Conservation (phyloP, 2,888 invertebrate genomes). For the Aphodius sticticus region DNA sequence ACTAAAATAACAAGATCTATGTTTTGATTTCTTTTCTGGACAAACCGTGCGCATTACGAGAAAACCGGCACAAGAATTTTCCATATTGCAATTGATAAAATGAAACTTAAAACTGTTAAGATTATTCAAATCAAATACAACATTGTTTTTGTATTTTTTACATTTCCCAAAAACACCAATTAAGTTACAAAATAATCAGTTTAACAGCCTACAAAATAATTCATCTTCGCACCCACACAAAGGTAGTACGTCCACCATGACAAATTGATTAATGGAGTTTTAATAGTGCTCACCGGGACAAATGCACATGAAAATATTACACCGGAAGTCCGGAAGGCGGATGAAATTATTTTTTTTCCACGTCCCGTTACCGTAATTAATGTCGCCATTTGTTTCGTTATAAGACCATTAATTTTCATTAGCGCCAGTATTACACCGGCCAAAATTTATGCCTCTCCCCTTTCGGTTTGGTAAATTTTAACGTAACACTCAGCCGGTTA, state of each 20-base stretch:
- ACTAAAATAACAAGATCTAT: no score
- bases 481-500: background rate
- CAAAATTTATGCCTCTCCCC: slow-evolving; percentile 4
- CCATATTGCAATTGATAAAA: no score
- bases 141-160: no score
- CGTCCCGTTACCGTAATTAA: slow-evolving; percentile 7
- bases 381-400: slow-evolving; percentile 16
- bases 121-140: no score
- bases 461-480: background rate
- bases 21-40: no score
- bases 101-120: no score
- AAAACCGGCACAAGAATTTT: no score
- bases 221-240: background rate
- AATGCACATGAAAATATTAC: slow-evolving; percentile 10
- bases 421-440: slow-evolving; percentile 4
- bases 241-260: background rate
- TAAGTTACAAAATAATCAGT: background rate
- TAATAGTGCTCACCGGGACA: slow-evolving; percentile 21
- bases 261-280: slow-evolving; percentile 27
- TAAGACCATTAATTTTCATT: slow-evolving; percentile 13
- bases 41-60: no score
- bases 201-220: background rate
- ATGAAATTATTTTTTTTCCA: background rate
- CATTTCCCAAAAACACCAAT: no score
- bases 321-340: background rate